Percentiles rank a stretch among this genome's conserved stretches.
phyloP scores from a whole-genome alignment of 2,113 vertebrate genomes.

The Gymnorhina tibicen region DNA sequence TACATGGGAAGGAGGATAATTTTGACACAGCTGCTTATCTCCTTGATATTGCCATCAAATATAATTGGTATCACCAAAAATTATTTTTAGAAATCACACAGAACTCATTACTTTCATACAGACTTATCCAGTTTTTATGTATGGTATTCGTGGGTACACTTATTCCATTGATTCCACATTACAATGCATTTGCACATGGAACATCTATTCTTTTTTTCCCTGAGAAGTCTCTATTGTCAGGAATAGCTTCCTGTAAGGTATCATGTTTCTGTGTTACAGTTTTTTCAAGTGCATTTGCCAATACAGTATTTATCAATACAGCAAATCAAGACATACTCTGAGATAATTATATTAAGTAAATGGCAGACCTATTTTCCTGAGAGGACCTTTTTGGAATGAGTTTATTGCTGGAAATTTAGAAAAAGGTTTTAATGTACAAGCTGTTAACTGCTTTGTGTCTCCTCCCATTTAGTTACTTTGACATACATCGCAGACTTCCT shows the following conservation, averaged over 20 bases:
- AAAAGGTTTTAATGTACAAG: neutral
- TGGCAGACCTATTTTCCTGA: neutral
- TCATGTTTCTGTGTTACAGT: neutral
- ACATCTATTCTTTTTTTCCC: neutral
- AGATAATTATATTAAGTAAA: neutral
- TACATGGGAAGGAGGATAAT: neutral
- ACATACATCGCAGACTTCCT: neutral
- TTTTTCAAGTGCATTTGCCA: neutral
- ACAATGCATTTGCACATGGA: neutral
- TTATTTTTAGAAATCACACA: neutral
- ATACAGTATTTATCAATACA: neutral
- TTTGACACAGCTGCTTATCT: neutral
- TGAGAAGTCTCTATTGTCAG: neutral
- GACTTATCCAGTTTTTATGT: neutral
- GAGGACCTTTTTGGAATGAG: neutral
- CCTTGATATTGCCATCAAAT: neutral
- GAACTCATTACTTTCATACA: neutral
- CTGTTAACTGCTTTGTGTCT: neutral
- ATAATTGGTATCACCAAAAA: neutral
- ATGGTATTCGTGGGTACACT: neutral
- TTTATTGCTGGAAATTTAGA: neutral
- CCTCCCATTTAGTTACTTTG: neutral
- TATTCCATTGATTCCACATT: neutral
- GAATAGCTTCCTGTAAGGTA: neutral
- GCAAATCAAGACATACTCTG: neutral